Base-by-base conservation (phyloP, 2,797 vertebrate species). In the Meda fulgida region DNA sequence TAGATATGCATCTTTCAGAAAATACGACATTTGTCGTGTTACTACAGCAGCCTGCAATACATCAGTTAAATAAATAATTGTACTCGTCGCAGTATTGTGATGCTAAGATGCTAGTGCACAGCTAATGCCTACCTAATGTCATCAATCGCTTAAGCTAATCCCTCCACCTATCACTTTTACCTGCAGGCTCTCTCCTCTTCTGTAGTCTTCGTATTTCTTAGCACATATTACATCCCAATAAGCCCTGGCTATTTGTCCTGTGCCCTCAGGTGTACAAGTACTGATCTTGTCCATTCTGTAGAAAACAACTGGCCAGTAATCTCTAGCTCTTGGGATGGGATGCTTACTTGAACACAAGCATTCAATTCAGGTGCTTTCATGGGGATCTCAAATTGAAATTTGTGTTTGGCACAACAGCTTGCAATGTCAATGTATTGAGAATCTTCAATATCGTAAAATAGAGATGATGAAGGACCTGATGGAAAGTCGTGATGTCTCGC, bases 131-230 rank as follows among this genome's bases (percentile, higher is more conserved):
- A n/a, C 16, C 65, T 86, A 86, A 86, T 53, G 70, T 84, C 34
- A 51, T 87, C 85, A 87, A 67, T 87, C 81, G 86, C 67, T 70
- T 84, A 73, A 63, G n/a, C 81, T 83, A 83, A 90, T 84, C 82
- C 48, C 26, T 78, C 77, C 77, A 79, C 34, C 81, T 23, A 63
- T 73, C 60, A 69, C 67, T 71, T 81, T 89, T 91, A 93, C 92
- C 90, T 92, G 91, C 92, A 89, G 91, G 90, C 78, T 36, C 60
- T 40, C 58, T 71, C 76, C 66, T 46, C 51, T 21, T 36, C 72
- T 81, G 65, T 67, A 53, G 66, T 38, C 53, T 75, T 40, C 1
- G 7, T 70, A 71, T 67, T 43, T 40, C 66, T 78, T 76, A 23
- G 13, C 48, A 63, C 36, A 29, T 71, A 38, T 67, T 75, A 65